These are phyloP conservation scores for Thaumatotibia leucotreta DNA, from an alignment of 1,140 invertebrate species.

Conservation along the genomic window DNA sequence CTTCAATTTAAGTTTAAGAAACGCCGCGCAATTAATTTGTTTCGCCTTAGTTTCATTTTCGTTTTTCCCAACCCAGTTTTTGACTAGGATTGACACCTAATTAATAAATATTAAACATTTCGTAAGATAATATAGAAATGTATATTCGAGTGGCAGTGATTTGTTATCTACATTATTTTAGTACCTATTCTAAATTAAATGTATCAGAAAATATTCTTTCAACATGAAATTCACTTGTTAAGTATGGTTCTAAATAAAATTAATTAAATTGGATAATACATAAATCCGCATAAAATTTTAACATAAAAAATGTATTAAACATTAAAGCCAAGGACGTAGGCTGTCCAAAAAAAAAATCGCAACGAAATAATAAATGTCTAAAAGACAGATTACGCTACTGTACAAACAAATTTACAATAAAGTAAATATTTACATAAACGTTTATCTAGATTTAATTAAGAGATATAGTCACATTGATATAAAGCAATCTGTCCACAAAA, in stretches of 20 bases:
- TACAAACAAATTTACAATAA: constrained; percentile 29
- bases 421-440: constrained; percentile 8
- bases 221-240: constrained; percentile 24
- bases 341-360: not conserved
- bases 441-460: not conserved
- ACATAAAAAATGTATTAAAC: constrained; percentile 17
- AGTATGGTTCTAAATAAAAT: constrained; percentile 24
- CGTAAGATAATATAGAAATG: constrained; percentile 16
- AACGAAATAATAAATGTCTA: not conserved
- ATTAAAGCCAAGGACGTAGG: constrained; percentile 14
- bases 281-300: constrained; percentile 15
- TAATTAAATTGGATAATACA: constrained; percentile 24
- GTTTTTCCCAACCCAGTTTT: constrained; percentile 60
- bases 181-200: not conserved
- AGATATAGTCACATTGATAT: constrained; percentile 37
- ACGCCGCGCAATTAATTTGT: not conserved
- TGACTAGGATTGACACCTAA: constrained; percentile 72
- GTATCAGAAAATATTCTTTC: not conserved
- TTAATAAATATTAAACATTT: constrained; percentile 26
- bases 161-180: constrained; percentile 9
- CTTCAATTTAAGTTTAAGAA: not conserved
- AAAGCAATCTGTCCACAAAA: not conserved
- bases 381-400: constrained; percentile 5
- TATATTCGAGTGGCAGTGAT: constrained; percentile 60
- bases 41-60: not conserved